Conservation (phyloP, 2,888 invertebrate species). For the Meghimatium bilineatum region DNA sequence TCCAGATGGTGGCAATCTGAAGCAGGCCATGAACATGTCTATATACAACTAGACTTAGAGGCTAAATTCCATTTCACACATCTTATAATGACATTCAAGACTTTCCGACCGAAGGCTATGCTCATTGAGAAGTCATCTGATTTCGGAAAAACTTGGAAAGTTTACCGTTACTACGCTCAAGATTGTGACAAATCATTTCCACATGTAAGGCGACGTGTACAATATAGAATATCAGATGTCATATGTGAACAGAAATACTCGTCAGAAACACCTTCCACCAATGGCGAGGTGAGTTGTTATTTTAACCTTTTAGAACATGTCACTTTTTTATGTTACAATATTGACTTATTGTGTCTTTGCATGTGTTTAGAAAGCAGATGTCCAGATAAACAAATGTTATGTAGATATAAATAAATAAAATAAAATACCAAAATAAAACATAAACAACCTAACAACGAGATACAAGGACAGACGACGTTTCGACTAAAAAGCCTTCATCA, state of each 20-base stretch:
- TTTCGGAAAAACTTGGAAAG: constrained; percentile 93
- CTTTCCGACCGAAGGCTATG: constrained; percentile 98
- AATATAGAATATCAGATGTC: constrained; percentile 91
- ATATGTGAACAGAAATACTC: constrained; percentile 97
- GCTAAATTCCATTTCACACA: constrained; percentile 99
- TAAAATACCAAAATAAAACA: no score
- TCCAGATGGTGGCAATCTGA: constrained; percentile 85
- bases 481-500: no score
- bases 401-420: no score
- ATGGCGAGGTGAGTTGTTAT: constrained; percentile 85
- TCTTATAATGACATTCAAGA: constrained; percentile 97
- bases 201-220: constrained; percentile 83
- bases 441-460: no score
- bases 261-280: constrained; percentile 92
- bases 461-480: no score
- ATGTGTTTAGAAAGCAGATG: no score
- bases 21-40: constrained; percentile 95
- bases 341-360: no score
- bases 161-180: constrained; percentile 97
- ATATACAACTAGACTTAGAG: constrained; percentile 94
- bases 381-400: no score
- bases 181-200: constrained; percentile 94
- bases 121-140: constrained; percentile 89
- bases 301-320: background rate
- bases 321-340: no score